phyloP scores from a whole-genome alignment of 2,888 invertebrate genomes.

The Elgonia sp. region DNA sequence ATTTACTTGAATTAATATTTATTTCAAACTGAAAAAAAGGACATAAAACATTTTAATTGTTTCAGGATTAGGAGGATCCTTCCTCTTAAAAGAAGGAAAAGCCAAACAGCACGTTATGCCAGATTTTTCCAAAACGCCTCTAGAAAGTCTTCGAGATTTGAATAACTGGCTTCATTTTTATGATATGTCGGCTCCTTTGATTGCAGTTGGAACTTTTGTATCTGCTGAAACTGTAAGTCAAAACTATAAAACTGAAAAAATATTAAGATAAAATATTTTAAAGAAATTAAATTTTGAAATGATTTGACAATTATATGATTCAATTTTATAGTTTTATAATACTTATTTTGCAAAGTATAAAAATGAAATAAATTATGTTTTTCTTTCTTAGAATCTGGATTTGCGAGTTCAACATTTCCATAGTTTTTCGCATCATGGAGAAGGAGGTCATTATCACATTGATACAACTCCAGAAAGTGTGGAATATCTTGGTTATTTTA shows the following conservation, averaged over 20 bases:
- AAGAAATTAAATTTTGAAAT: no score
- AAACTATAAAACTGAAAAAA: no score
- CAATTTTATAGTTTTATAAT: no score
- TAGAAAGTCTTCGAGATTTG: conserved; percentile 93
- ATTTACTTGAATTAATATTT: no score
- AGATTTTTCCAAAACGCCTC: no score
- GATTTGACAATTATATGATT: no score
- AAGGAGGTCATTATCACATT: conserved; percentile 98
- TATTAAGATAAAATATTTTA: no score
- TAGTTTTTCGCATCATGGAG: conserved; percentile 93
- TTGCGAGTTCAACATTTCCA: conserved; percentile 98
- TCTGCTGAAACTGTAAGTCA: conserved; percentile 94
- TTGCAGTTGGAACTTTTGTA: conserved; percentile 95
- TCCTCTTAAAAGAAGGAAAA: conserved; percentile 93
- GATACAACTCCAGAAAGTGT: conserved; percentile 96
- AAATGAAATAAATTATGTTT: no score
- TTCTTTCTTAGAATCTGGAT: conserved; percentile 92
- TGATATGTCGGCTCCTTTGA: conserved; percentile 95
- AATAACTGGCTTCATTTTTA: conserved; percentile 97
- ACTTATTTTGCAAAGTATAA: conserved; percentile 11
- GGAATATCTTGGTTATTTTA: conserved; percentile 96
- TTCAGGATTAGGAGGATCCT: conserved; percentile 95
- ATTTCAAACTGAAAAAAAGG: no score
- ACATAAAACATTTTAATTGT: no score
- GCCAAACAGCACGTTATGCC: conserved; percentile 98